Conservation (phyloP, 2,113 vertebrate species). For the Panurus biarmicus region DNA sequence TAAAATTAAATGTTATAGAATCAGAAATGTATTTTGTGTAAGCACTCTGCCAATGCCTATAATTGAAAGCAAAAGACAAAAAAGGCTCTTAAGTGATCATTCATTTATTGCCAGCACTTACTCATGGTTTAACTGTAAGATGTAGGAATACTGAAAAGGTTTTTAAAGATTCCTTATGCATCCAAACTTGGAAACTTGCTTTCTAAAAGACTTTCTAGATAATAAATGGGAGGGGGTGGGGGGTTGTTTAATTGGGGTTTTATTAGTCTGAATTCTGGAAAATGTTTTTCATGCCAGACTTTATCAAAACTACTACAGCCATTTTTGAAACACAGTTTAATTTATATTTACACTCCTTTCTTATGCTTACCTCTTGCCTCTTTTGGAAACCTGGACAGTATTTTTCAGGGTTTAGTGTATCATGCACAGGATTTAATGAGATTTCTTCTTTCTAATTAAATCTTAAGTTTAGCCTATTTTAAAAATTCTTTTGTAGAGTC, state of each 20-base stretch:
- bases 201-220: neutral
- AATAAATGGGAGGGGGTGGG: fast-evolving
- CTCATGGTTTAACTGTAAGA: neutral
- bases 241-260: neutral
- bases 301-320: neutral
- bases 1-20: neutral
- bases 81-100: neutral
- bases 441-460: neutral
- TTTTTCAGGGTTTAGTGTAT: neutral
- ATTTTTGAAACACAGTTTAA: neutral
- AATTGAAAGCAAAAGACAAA: neutral
- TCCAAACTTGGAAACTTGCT: neutral
- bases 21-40: neutral
- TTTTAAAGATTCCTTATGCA: neutral
- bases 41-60: neutral
- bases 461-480: neutral
- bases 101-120: neutral
- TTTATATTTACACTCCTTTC: neutral
- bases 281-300: neutral
- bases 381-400: neutral
- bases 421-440: neutral
- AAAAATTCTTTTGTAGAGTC: neutral
- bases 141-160: neutral
- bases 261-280: neutral
- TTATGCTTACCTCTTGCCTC: neutral